phyloP scores from a whole-genome alignment of 2,888 invertebrate genomes.

The Clitarchus hookeri region DNA sequence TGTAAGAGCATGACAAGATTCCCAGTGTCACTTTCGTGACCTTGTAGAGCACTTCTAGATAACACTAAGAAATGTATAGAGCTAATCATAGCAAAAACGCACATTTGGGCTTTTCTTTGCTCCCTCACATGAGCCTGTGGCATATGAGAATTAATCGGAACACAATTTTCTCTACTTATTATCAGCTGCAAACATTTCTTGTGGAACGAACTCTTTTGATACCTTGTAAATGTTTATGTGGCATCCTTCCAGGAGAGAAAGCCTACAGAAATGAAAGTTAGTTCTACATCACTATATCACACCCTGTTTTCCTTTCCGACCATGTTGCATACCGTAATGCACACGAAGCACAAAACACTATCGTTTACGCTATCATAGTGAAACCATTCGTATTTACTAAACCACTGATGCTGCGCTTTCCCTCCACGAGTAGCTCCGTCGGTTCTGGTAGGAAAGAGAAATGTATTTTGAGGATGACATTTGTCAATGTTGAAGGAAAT shows the following conservation, averaged over 20 bases:
- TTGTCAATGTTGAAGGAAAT: too few relatives aligned
- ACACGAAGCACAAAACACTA: slow-evolving; percentile 3
- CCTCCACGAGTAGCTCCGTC: not conserved
- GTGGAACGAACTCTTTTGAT: not conserved
- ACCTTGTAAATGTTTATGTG: not conserved
- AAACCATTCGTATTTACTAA: not conserved
- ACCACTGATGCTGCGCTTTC: not conserved
- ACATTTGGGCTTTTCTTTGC: not conserved
- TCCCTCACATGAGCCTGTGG: not conserved
- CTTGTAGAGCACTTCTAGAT: not conserved
- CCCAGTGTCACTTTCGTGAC: not conserved
- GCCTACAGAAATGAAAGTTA: not conserved
- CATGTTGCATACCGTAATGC: slow-evolving; percentile 1
- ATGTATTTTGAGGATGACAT: slow-evolving; percentile 2
- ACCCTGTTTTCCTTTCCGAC: not conserved
- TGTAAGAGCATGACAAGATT: slow-evolving; percentile 3
- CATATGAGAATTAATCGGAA: not conserved
- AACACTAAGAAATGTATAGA: too few relatives aligned
- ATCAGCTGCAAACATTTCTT: not conserved
- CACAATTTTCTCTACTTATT: not conserved
- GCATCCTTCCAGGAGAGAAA: not conserved
- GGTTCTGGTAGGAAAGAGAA: not conserved
- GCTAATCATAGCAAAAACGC: not conserved
- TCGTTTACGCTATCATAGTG: not conserved
- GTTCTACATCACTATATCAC: not conserved